Evolutionary conservation across 2,797 vertebrate species (phyloP).

Genomic region (Percopsis omiscomaycus): DNA sequence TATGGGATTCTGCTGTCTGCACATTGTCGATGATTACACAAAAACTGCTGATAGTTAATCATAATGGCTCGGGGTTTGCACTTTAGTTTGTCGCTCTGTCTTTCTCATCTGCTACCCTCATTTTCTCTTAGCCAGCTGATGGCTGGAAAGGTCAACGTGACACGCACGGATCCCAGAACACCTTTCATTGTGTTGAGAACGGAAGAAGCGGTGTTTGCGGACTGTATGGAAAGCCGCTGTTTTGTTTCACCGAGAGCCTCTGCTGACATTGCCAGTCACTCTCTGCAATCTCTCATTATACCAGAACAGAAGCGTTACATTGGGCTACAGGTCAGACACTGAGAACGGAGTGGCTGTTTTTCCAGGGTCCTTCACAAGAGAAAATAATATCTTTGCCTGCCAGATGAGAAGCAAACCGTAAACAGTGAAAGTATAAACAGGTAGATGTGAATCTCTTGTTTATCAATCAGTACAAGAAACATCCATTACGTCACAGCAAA

Average conservation of each 20-base stretch:
- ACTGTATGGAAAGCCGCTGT: constrained; percentile 46
- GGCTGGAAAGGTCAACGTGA: constrained; percentile 69
- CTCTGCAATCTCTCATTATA: constrained; percentile 65
- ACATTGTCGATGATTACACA: constrained; percentile 76
- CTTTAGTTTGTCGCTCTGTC: constrained; percentile 68
- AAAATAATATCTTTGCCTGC: constrained; percentile 66
- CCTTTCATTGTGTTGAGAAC: constrained; percentile 51
- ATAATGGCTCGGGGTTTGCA: constrained; percentile 76
- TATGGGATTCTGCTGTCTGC: constrained; percentile 59
- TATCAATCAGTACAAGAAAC: neutral
- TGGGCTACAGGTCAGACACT: constrained; percentile 48
- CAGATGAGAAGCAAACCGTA: constrained; percentile 72
- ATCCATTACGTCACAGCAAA: neutral
- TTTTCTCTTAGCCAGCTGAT: constrained; percentile 69
- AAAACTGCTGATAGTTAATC: constrained; percentile 79
- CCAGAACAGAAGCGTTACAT: constrained; percentile 43
- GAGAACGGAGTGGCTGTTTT: constrained; percentile 49
- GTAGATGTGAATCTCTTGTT: constrained; percentile 20
- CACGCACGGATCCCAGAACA: constrained; percentile 59
- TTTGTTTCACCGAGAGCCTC: constrained; percentile 60
- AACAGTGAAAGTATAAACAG: constrained; percentile 67
- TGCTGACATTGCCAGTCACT: constrained; percentile 55
- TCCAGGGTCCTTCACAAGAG: constrained; percentile 65
- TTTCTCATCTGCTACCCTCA: constrained; percentile 61
- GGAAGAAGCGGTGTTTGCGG: constrained; percentile 22